Evolutionary conservation across 2,797 vertebrate species (phyloP).

Genomic region (Anas bahamensis): DNA sequence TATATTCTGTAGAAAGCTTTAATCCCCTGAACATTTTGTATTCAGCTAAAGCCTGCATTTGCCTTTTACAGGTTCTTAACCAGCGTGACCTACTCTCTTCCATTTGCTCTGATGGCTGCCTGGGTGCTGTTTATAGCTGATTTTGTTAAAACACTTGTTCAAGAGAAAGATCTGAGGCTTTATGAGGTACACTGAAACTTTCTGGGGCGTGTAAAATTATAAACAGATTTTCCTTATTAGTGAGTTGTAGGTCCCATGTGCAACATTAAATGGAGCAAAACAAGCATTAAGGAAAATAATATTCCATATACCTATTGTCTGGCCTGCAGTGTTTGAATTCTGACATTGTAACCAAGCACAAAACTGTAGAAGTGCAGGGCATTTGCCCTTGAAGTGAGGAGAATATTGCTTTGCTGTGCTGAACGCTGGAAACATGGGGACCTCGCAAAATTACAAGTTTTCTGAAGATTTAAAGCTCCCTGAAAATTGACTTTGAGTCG

Average conservation of each 20-base stretch:
- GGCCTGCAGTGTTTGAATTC: slow-evolving; percentile 9
- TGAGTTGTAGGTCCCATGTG: background rate
- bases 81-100: slow-evolving; percentile 92
- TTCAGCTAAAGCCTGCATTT: slow-evolving; percentile 48
- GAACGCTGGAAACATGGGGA: background rate
- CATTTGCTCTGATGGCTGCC: slow-evolving; percentile 93
- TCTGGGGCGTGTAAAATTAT: slow-evolving; percentile 30
- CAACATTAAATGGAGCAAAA: background rate
- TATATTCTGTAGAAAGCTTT: background rate
- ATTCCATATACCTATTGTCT: background rate
- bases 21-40: background rate
- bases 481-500: slow-evolving; percentile 28
- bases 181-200: slow-evolving; percentile 87
- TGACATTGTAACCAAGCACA: background rate
- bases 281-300: slow-evolving; percentile 31
- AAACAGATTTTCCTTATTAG: slow-evolving; percentile 36
- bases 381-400: background rate
- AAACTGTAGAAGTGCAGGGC: background rate
- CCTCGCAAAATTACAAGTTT: background rate
- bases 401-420: background rate
- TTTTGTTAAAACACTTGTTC: slow-evolving; percentile 96
- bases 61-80: slow-evolving; percentile 89
- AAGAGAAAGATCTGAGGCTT: slow-evolving; percentile 95
- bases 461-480: slow-evolving; percentile 15
- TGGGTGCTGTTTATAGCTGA: slow-evolving; percentile 96